Percentiles rank a stretch among this genome's conserved stretches.
Evolutionary conservation across 2,113 vertebrate species (phyloP).

Genomic region (Equus quagga): DNA sequence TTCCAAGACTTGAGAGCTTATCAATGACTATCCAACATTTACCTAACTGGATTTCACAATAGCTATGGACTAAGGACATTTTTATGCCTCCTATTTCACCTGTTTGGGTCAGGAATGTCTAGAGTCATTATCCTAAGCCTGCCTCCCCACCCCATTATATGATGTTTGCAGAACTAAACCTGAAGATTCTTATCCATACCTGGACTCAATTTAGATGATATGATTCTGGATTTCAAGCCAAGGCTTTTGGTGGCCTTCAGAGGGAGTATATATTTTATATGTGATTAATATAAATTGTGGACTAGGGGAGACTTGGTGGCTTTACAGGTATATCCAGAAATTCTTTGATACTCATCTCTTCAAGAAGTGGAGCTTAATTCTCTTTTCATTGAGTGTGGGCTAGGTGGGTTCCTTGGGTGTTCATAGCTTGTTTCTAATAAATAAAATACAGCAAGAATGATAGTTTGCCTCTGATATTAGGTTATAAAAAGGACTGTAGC

Average conservation of each 20-base stretch:
- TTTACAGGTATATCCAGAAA: background rate
- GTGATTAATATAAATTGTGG: background rate
- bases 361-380: background rate
- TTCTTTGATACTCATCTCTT: background rate
- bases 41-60: background rate
- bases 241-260: background rate
- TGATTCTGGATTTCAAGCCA: background rate
- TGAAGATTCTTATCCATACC: background rate
- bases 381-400: background rate
- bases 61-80: background rate
- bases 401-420: background rate
- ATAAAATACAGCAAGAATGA: background rate
- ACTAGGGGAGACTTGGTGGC: background rate
- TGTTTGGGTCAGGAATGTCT: background rate
- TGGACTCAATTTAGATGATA: background rate
- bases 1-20: background rate
- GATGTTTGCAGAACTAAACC: background rate
- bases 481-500: background rate
- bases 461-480: background rate
- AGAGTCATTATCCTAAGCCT: background rate
- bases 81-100: background rate
- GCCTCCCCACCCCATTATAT: no score
- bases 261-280: background rate
- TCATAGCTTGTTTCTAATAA: background rate
- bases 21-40: background rate